Base-by-base conservation (phyloP, 2,888 invertebrate species). In the Temnothorax unifasciatus region DNA sequence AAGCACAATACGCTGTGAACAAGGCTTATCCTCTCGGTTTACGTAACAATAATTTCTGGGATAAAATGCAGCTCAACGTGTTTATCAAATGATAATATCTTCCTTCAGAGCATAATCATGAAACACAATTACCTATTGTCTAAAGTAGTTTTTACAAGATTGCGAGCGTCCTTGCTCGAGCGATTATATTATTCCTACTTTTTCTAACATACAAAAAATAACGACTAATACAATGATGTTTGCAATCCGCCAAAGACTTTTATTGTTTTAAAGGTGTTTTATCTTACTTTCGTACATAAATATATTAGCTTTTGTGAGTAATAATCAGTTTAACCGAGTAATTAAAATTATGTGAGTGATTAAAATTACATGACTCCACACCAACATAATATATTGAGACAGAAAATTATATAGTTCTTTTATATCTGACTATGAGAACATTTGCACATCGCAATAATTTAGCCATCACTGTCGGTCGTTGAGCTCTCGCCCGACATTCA, bases 401-500 rank as follows among this genome's bases (percentile, higher is more conserved):
- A 13, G 44, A 75, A 74, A 74, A 44, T 47, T 11, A 21, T 6
- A 47, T n/a, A 25, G 4, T 52, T 59, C 52, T 59, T 38, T 50
- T 59, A 69, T 44, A 18, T 34, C 29, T 79, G 8, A 29, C 29
- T 29, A 29, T 29, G 3, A 21, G 13, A 44, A 44, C 21, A 50
- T 82, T 71, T 75, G 38, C 77, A 73, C 73, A 61, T 66, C 75
- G 68, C 81, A 77, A 83, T 84, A 77, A 83, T 85, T 84, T 83
- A 59, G 63, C 34, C 76, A 57, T 64, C 74, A 73, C 66, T 63
- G 76, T 63, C 76, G 82, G 71, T 86, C 90, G 71, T 86, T 83
- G 77, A 85, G 73, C 83, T 83, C 50, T 47, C 83, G 79, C 83
- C 85, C 83, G 73, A 85, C 59, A 87, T 87, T 84, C 88, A 90